These are phyloP conservation scores for Carlito syrichta DNA, from an alignment of 2,113 vertebrate species.

Conservation along the genomic window DNA sequence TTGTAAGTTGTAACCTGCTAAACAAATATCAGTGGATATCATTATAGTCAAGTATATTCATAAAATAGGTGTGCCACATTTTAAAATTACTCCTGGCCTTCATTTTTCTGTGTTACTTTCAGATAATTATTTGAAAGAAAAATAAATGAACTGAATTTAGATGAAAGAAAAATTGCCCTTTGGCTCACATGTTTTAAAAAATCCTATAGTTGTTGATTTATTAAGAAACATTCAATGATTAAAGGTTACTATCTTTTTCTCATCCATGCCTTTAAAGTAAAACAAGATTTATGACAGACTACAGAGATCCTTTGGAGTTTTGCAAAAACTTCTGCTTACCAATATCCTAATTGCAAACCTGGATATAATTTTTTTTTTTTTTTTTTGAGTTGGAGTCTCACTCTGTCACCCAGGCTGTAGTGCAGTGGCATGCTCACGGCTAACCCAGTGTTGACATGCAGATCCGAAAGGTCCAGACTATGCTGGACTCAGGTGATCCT, in stretches of 20 bases:
- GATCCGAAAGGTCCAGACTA: too few species aligned
- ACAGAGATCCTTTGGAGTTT: not conserved
- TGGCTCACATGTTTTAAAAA: not conserved
- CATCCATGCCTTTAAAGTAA: not conserved
- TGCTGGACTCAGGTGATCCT: too few species aligned
- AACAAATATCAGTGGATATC: not conserved
- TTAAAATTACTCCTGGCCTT: not conserved
- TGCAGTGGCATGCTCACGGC: too few species aligned
- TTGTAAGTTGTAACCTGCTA: not conserved
- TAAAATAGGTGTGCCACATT: not conserved
- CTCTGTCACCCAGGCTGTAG: too few species aligned
- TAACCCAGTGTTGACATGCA: too few species aligned
- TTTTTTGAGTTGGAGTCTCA: too few species aligned
- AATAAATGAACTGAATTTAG: not conserved
- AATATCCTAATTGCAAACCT: not conserved
- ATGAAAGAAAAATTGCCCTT: not conserved
- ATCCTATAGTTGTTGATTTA: not conserved
- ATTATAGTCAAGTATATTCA: not conserved
- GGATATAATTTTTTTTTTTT: too few species aligned
- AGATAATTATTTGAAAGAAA: not conserved
- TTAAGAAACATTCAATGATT: not conserved
- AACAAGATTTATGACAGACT: not conserved
- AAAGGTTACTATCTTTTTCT: not conserved
- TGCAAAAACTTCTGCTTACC: not conserved
- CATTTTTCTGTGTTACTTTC: not conserved